These are phyloP conservation scores for Anhinga anhinga DNA, from an alignment of 2,113 vertebrate species.

Conservation along the genomic window DNA sequence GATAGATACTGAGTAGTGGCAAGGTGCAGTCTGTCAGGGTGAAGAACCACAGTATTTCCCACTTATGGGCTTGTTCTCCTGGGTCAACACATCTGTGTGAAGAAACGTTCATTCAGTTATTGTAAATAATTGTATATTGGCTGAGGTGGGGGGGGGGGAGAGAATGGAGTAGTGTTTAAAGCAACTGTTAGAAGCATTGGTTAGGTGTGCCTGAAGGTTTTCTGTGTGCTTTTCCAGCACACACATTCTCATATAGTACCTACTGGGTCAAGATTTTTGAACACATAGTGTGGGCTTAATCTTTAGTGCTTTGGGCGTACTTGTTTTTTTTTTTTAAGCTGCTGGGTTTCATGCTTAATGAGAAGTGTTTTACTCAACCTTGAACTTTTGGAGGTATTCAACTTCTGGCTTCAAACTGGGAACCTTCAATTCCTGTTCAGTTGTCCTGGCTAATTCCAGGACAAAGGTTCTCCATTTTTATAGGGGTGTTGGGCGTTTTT, in stretches of 20 bases:
- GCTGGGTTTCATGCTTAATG: not conserved
- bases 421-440: not conserved
- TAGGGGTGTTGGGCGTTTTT: not conserved
- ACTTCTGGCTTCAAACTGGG: not conserved
- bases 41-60: not conserved
- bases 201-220: not conserved
- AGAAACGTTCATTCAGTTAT: not conserved
- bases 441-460: not conserved
- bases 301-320: not conserved
- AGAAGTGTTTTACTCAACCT: not conserved
- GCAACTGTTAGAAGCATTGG: not conserved
- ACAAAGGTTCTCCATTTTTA: not conserved
- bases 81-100: not conserved
- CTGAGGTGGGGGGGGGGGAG: rapidly evolving
- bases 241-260: not conserved
- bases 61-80: not conserved
- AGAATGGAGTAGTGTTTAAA: not conserved
- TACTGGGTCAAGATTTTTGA: not conserved
- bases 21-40: not conserved
- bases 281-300: rapidly evolving
- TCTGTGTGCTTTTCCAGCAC: not conserved
- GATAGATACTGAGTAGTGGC: not conserved
- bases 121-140: not conserved
- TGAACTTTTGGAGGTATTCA: not conserved
- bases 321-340: not conserved